Evolutionary conservation across 1,140 invertebrate species (phyloP), one percentile per base, ranked within the genome.

Genomic region (Drosophila aff.): DNA sequence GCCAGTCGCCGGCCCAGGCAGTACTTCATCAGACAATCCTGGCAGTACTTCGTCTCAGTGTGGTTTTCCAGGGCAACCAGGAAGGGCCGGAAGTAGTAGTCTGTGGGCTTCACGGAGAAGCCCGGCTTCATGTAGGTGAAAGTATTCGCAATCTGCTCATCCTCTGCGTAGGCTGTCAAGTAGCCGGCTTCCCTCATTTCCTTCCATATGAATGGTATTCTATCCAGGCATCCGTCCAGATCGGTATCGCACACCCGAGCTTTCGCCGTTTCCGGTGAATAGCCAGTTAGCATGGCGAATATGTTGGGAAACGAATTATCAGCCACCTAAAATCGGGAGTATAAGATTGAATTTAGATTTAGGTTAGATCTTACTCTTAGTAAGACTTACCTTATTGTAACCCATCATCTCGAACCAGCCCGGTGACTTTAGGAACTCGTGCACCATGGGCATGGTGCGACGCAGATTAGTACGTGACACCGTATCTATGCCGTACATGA

Each of bases 281-380:
- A 93, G 1, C 97, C 97, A 9, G 95, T 96, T 7, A 97, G 92
- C 7, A 96, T 93, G 0, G 96, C 96, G 93, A 97, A 95, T 33
- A 97, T 82, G 92, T 98, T 98, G 0, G 96, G 96, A 91, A 96
- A 97, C 0, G 96, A 97, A 74, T 97, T 97, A 67, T 96, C 96
- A 0, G 94, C 96, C 59, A 94, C 92, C 94, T 94, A 76, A 55
- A 91, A 92, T 61, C 8, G 13, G 23, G n/a, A 43, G 1, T 53
- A 28, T 36, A 11, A 4, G 33, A 36, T 11, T 36, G 10, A 11
- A 36, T 11, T 36, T 11, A 11, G 5, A 31, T 49, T 36, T 36
- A 4, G 8, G 6, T n/a, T 78, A 33, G 76, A 10, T 7, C n/a
- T n/a, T n/a, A n/a, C n/a, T n/a, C n/a, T n/a, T n/a, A n/a, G 11